A percentile compares a stretch with the other conserved stretches of the same genome.
Conservation (phyloP, 64 coral and sea anemone species). For the Porites australiensis region DNA sequence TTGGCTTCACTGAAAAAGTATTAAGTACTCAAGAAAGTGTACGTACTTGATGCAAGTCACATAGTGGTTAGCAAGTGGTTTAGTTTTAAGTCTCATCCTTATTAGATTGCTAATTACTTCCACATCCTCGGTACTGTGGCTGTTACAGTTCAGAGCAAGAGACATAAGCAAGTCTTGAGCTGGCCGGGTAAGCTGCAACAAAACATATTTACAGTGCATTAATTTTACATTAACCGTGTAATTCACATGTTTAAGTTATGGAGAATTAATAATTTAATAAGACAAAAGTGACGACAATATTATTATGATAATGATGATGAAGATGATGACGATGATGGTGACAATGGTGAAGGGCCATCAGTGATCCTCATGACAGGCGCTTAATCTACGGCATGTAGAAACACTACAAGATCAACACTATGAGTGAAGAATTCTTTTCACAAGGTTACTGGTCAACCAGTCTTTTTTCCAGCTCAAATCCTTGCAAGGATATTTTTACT, state of each 20-base stretch:
- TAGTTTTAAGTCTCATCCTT: conserved; percentile 97
- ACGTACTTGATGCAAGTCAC: conserved; percentile 87
- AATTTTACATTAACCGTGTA: neutral
- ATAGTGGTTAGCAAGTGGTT: conserved; percentile 96
- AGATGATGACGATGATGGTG: too few relatives aligned
- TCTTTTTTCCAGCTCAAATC: too few relatives aligned
- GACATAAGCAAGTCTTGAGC: conserved; percentile 96
- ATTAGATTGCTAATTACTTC: conserved; percentile 98
- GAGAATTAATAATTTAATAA: too few relatives aligned
- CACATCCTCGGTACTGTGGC: conserved; percentile 84
- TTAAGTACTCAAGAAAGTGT: neutral
- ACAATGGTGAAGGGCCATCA: too few relatives aligned
- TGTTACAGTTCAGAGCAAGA: conserved; percentile 91
- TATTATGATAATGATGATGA: too few relatives aligned
- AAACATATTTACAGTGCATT: neutral
- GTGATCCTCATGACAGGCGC: too few relatives aligned
- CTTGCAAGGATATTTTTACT: too few relatives aligned
- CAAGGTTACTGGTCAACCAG: too few relatives aligned
- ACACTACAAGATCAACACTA: too few relatives aligned
- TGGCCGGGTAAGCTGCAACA: conserved; percentile 85
- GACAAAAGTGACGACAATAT: too few relatives aligned
- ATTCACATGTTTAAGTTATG: neutral
- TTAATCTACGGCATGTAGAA: too few relatives aligned
- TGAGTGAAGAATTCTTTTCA: too few relatives aligned
- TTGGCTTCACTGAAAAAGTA: neutral